Evolutionary conservation across 2,113 vertebrate species (phyloP).

Genomic region (Nothocercus nigrocapillus): DNA sequence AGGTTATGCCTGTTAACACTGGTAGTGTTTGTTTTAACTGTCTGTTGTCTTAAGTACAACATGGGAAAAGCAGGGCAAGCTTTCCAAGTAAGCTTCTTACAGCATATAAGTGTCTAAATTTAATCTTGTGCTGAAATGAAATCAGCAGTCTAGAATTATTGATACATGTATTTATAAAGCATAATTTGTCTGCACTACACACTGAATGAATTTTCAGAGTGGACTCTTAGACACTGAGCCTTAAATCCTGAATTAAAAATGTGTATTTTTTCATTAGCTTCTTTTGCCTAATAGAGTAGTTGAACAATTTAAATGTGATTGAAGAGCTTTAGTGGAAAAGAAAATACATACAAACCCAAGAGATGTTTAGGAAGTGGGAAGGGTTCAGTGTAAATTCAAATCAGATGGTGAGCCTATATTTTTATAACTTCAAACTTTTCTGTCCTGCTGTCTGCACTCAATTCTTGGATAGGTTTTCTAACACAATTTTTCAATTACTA

Average conservation of each 20-base stretch:
- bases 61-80: neutral
- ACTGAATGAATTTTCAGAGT: neutral
- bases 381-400: neutral
- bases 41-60: neutral
- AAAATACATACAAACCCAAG: neutral
- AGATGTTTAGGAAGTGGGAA: neutral
- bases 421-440: conserved; percentile 3
- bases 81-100: neutral
- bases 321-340: neutral
- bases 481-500: neutral
- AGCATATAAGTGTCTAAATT: neutral
- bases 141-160: neutral
- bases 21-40: neutral
- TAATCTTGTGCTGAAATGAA: neutral
- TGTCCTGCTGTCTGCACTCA: neutral
- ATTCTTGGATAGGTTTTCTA: conserved; percentile 6
- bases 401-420: neutral
- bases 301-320: neutral
- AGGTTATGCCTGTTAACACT: neutral
- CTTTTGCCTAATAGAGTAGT: neutral
- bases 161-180: neutral
- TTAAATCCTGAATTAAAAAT: neutral
- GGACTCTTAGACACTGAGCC: neutral
- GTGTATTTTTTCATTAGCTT: neutral
- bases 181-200: neutral